Base-by-base conservation (phyloP, 2,797 vertebrate genomes). In the Bovichtus variegatus region DNA sequence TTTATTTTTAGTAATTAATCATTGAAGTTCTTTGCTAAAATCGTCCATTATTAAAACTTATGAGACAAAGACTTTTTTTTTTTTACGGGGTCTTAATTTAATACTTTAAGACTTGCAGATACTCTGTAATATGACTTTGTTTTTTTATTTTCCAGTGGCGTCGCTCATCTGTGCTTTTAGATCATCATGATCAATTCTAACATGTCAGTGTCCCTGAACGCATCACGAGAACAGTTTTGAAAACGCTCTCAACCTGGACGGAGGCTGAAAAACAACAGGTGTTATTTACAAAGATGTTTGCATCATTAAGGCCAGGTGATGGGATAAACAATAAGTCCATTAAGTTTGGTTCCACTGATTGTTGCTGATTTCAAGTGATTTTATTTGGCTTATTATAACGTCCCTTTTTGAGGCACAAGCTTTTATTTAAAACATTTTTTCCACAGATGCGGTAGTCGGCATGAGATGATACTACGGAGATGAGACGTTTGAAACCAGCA, bases 261-360 rank as follows among this genome's bases (percentile, higher is more conserved):
- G 21, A 74, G 55, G 49, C 5, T 0, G 0, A 5, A 19, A 65
- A 36, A 34, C 25, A 25, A 34, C 18, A 23, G 53, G 31, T 31
- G 49, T 44, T 53, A 41, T 27, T 6, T 2, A n/a, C 3, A 0
- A 9, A 40, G 31, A 41, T 18, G 2, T 69, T 62, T 31, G 3
- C 15, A 40, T 19, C 34, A 16, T 15, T 4, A 64, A 64, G 21
- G 25, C 3, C 16, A 66, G 31, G n/a, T 6, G 23, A 44, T n/a
- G 8, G 10, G 6, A 19, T 23, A 38, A 23, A 23, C 5, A 21
- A 49, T 49, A 23, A 6, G n/a, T 23, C 0, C 0, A 0, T 54
- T 11, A 63, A n/a, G 12, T 16, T 54, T 19, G 1, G 0, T 11
- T 68, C 9, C 7, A 55, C 2, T 16, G 11, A 43, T 25, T 31